A percentile compares a stretch with the other conserved stretches of the same genome.
Evolutionary conservation across 2,797 vertebrate species (phyloP).

Genomic region (Pterois miles): DNA sequence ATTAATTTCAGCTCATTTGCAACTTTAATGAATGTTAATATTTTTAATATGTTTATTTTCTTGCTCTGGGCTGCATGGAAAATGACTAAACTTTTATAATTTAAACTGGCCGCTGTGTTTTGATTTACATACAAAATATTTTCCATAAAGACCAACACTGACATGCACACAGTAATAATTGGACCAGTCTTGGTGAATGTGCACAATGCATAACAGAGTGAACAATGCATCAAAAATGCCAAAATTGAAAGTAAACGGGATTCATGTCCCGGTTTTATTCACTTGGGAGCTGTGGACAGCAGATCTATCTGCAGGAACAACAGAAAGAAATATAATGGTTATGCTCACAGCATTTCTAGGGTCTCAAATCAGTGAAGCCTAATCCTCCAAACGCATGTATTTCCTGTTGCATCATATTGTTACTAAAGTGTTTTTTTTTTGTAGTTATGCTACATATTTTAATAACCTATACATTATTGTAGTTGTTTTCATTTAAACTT

Average conservation of each 20-base stretch:
- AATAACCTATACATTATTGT: not conserved
- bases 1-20: not conserved
- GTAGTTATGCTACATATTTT: not conserved
- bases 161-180: not conserved
- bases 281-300: not conserved
- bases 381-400: not conserved
- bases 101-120: not conserved
- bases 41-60: not conserved
- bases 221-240: not conserved
- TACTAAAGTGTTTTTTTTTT: not conserved
- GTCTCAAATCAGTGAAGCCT: not conserved
- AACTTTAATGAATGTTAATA: not conserved
- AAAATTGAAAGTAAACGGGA: accelerated
- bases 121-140: not conserved
- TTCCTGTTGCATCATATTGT: not conserved
- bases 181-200: not conserved
- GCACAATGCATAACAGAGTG: not conserved
- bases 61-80: not conserved
- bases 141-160: not conserved
- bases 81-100: not conserved
- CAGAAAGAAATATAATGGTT: too few relatives aligned
- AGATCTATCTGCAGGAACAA: not conserved
- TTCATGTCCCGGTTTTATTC: not conserved
- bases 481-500: not conserved
- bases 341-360: not conserved